Evolutionary conservation across 2,113 vertebrate species (phyloP), one percentile per base, ranked within the genome.

Genomic region (Phalacrocorax carbo): DNA sequence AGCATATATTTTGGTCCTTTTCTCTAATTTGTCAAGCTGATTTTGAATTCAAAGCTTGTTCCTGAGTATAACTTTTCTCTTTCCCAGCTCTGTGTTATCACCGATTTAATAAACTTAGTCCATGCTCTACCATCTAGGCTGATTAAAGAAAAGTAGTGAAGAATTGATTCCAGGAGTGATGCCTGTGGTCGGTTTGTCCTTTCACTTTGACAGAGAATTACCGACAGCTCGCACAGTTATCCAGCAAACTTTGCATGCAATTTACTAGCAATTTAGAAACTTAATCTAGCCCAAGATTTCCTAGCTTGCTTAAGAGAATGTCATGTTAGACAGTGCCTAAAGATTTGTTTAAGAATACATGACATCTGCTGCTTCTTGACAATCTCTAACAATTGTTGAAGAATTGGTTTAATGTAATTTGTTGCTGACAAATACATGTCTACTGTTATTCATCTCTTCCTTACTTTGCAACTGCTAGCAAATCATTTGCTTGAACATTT

Each of bases 1-100:
- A 93, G 65, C 48, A 68, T 75, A 89, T 49, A 55, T 78, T 92
- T 86, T 81, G 11, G 77, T 78, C 76, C 55, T 84, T 48, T 81
- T 66, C 77, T 93, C 23, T 86, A 89, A 91, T 82, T 91, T 89
- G 64, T 75, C 76, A 94, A 93, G 65, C 80, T 82, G n/a, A 91
- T 96, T 91, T 84, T 78, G 77, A 94, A 95, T 95, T 86, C 94
- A 87, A 89, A 86, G 55, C 73, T 75, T 93, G 51, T 46, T 92
- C 77, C 82, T 77, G 42, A 86, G 14, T 54, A 46, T 70, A 61
- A 19, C 11, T 52, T 84, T 93, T 83, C 65, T 95, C 54, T 80
- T 88, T 64, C 61, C 38, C 40, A 89, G 61, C 34, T 82, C 52
- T 64, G 64, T 2, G 2, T 86, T 96, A 90, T 34, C 14, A 3